Evolutionary conservation across 2,797 vertebrate genomes (phyloP).

Genomic region (Rhincodon typus): DNA sequence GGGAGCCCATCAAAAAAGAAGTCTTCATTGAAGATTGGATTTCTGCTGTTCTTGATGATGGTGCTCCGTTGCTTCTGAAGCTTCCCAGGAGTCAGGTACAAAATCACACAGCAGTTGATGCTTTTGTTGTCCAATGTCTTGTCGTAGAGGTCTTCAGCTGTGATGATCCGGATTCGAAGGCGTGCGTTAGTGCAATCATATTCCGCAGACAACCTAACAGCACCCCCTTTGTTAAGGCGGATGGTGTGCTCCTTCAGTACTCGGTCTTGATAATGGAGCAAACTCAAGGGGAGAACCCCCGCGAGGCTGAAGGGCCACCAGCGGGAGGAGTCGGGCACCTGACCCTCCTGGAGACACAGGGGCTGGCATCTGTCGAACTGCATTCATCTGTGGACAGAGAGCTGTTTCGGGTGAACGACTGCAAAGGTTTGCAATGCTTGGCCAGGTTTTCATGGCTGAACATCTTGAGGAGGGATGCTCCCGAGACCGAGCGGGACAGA

Average conservation of each 20-base stretch:
- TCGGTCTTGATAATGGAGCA: slow-evolving; percentile 48
- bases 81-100: slow-evolving; percentile 41
- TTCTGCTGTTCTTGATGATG: slow-evolving; percentile 47
- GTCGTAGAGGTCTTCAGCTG: slow-evolving; percentile 37
- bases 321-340: slow-evolving; percentile 57
- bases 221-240: slow-evolving; percentile 46
- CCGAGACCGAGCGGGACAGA: slow-evolving; percentile 71
- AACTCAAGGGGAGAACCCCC: slow-evolving; percentile 46
- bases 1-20: slow-evolving; percentile 52
- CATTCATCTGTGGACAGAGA: slow-evolving; percentile 88
- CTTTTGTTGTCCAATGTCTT: slow-evolving; percentile 42
- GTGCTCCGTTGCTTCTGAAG: slow-evolving; percentile 47
- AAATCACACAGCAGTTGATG: slow-evolving; percentile 48
- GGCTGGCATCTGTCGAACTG: slow-evolving; percentile 86
- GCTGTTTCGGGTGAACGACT: slow-evolving; percentile 80
- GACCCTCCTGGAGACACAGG: slow-evolving; percentile 69
- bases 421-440: slow-evolving; percentile 84
- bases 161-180: slow-evolving; percentile 51
- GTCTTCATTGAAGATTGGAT: slow-evolving; percentile 57
- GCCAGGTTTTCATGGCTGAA: slow-evolving; percentile 90
- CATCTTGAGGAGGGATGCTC: slow-evolving; percentile 79
- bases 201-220: slow-evolving; percentile 46
- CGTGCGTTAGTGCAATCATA: slow-evolving; percentile 43
- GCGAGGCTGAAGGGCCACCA: slow-evolving; percentile 33
- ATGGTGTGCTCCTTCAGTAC: slow-evolving; percentile 64